Base-by-base conservation (phyloP, 2,888 invertebrate species). In the Mechanitis messenoides region DNA sequence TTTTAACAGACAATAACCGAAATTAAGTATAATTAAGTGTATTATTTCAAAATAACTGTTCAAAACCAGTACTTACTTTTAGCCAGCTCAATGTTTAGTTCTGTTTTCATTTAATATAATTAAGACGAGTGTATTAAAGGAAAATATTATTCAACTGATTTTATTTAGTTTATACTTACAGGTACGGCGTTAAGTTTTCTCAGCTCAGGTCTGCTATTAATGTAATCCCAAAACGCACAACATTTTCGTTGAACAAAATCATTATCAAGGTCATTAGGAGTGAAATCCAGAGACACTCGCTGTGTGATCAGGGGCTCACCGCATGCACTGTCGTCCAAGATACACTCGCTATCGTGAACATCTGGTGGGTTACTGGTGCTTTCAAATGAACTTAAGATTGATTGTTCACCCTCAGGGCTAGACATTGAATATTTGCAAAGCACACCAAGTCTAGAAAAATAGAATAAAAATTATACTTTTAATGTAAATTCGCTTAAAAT, bases 201-300 rank as follows among this genome's bases (percentile, higher is more conserved):
- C 4, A 78, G 50, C 33, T 73, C 70, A 0, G 71, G 66, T 28
- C 69, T 64, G 38, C 61, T 69, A 6, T 60, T 66, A 11, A 78
- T 58, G 9, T 72, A 64, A 3, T 76, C 72, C 78, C 78, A 78
- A 61, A 77, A 76, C n/a, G 70, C 69, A 50, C 68, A 68, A 60
- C 76, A 76, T 56, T 74, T 75, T 31, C 56, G 58, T 53, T 71
- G 69, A 2, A 68, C 53, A 53, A 66, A 72, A 2, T 72, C 72
- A 1, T 59, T 70, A 56, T 78, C 78, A 3, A 66, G 66, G 9
- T 70, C 65, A 2, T 62, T 59, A 1, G 74, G 76, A 2, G 71
- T 74, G 68, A 79, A 78, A 68, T 80, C 77, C 2, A 80, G 62
- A 3, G 70, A 66, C 12, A 79, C 58, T 50, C 71, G 74, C n/a